Percentiles rank a stretch among this genome's conserved stretches.
phyloP scores from a whole-genome alignment of 2,113 vertebrate species.

The Amphiprion ocellaris region DNA sequence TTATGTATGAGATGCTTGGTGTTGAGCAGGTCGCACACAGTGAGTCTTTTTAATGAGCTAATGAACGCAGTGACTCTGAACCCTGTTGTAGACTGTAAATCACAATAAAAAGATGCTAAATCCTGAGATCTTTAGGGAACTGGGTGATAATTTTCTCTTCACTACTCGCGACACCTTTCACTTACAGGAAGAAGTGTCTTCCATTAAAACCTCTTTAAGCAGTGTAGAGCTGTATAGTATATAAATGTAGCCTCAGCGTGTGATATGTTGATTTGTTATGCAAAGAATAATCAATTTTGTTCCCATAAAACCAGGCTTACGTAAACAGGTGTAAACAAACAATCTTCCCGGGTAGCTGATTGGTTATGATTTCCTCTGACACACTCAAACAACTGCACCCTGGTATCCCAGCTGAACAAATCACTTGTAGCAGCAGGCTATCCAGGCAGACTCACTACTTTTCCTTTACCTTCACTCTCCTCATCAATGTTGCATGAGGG shows the following conservation, averaged over 20 bases:
- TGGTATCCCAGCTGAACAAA: conserved; percentile 38
- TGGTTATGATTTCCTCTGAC: conserved; percentile 36
- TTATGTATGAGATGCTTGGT: no score
- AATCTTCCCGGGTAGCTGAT: conserved; percentile 16
- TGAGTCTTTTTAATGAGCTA: no score
- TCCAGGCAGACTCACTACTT: conserved; percentile 35
- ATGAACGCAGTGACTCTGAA: no score
- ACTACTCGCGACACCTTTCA: no score
- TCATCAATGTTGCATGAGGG: conserved; percentile 76
- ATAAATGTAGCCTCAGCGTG: conserved; percentile 1
- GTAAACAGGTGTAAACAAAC: conserved; percentile 41
- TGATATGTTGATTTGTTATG: conserved; percentile 10
- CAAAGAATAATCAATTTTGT: conserved; percentile 12
- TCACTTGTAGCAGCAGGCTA: conserved; percentile 58
- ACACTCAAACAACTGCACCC: conserved; percentile 42
- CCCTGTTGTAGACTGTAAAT: no score
- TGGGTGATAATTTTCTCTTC: no score
- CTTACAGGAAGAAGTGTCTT: not conserved
- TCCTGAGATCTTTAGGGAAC: no score
- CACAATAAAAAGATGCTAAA: not conserved
- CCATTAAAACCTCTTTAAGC: not conserved
- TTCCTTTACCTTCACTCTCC: conserved; percentile 60
- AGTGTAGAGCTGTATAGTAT: conserved; percentile 26
- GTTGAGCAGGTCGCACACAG: no score
- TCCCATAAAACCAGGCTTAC: not conserved